Percentiles rank a stretch among this genome's conserved stretches.
phyloP scores from a whole-genome alignment of 2,113 vertebrate species.

The Varanus salvator region DNA sequence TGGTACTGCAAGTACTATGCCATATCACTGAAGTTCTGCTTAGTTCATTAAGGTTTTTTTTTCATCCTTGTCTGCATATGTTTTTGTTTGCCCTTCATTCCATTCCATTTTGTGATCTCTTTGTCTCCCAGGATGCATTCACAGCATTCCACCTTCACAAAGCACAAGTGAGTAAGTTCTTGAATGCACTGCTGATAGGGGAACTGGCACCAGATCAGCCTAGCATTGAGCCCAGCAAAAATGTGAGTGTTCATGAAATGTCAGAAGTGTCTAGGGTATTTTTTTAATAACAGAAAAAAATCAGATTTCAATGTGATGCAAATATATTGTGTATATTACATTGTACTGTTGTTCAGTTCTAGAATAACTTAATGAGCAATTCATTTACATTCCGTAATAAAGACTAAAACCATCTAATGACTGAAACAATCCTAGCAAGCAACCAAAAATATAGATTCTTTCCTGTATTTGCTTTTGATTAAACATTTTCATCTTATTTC shows the following conservation, averaged over 20 bases:
- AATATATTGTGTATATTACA: background rate
- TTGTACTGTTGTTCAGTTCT: background rate
- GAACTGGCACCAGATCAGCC: slow-evolving; percentile 82
- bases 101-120: background rate
- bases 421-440: background rate
- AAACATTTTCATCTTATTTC: too few relatives aligned
- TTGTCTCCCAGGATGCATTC: slow-evolving; percentile 79
- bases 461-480: background rate
- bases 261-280: background rate
- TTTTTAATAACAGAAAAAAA: background rate
- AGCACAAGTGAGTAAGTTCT: slow-evolving; percentile 76
- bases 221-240: slow-evolving; percentile 80
- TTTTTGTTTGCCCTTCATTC: background rate
- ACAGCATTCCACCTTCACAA: slow-evolving; percentile 80
- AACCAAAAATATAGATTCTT: background rate
- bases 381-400: background rate
- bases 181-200: slow-evolving; percentile 79
- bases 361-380: background rate
- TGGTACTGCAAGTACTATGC: too few relatives aligned
- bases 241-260: slow-evolving; percentile 73
- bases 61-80: background rate
- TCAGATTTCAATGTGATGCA: background rate
- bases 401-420: background rate
- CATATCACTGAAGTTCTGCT: too few relatives aligned
- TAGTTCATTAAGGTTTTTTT: background rate